Conservation (phyloP, 2,113 vertebrate genomes). For the Hymenochirus boettgeri region DNA sequence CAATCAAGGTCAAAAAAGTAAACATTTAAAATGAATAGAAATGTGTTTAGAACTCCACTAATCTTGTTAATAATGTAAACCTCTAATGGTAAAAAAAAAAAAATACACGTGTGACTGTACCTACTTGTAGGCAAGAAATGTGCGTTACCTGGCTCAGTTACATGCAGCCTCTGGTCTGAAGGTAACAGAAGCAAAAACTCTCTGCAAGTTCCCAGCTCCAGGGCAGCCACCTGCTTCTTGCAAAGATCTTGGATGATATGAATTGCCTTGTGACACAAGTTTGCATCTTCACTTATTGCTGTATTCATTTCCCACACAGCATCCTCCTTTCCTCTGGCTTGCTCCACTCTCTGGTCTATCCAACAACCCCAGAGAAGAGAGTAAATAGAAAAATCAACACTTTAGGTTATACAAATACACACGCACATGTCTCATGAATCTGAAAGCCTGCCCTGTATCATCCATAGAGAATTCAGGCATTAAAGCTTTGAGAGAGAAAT, state of each 20-base stretch:
- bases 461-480: constrained; percentile 21
- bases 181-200: constrained; percentile 56
- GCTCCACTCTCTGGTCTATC: constrained; percentile 23
- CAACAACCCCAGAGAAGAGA: not conserved
- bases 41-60: no score
- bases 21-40: no score
- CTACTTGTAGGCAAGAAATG: no score
- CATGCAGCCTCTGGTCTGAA: constrained; percentile 54
- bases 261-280: constrained; percentile 56
- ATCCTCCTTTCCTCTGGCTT: constrained; percentile 48
- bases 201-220: constrained; percentile 60
- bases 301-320: constrained; percentile 57
- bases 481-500: constrained; percentile 29
- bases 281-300: constrained; percentile 46
- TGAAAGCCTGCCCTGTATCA: constrained; percentile 11
- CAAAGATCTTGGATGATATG: constrained; percentile 58
- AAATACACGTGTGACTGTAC: no score
- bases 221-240: constrained; percentile 50
- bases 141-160: constrained; percentile 60
- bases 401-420: constrained; percentile 8
- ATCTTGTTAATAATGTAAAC: no score
- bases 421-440: not conserved
- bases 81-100: no score
- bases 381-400: not conserved
- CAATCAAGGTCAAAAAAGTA: no score